A percentile compares a stretch with the other conserved stretches of the same genome.
phyloP scores from a whole-genome alignment of 2,888 invertebrate genomes.

The Cryptocheilus praepositus region DNA sequence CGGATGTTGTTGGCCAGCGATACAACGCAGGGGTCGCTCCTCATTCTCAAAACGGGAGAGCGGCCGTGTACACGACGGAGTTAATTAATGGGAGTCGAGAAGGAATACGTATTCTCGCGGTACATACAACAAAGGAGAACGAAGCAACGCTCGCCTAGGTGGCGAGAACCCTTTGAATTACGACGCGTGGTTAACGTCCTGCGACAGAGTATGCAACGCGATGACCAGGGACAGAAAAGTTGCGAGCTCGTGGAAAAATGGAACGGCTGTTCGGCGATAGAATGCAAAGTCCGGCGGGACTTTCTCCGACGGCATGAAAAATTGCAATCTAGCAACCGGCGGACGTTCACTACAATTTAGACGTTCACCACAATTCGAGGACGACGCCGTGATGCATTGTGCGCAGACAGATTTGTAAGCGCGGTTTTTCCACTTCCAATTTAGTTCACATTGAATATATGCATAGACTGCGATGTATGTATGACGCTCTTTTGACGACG shows the following conservation, averaged over 20 bases:
- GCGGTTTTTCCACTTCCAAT: neutral
- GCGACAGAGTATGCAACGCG: neutral
- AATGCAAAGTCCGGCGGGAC: too few species aligned
- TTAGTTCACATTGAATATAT: too few species aligned
- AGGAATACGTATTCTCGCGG: conserved; percentile 31
- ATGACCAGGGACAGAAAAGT: neutral
- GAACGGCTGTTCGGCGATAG: neutral
- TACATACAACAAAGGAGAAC: conserved; percentile 31
- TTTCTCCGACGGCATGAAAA: too few species aligned
- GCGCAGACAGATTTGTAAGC: too few species aligned
- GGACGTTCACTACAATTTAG: too few species aligned
- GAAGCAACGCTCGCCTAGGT: conserved; percentile 19
- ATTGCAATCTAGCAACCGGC: too few species aligned
- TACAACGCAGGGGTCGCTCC: conserved; percentile 47
- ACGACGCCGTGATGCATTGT: too few species aligned
- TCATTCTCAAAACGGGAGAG: conserved; percentile 54
- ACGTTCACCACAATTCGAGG: too few species aligned
- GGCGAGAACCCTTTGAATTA: conserved; percentile 26
- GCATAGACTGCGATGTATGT: too few species aligned
- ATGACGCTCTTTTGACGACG: too few species aligned
- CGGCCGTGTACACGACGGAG: conserved; percentile 38
- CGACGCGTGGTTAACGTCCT: neutral
- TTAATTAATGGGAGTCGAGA: conserved; percentile 53
- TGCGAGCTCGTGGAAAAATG: neutral
- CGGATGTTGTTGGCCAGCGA: conserved; percentile 57